These are phyloP conservation scores for Hormaphis cornu DNA, from an alignment of 1,140 invertebrate species.

Conservation along the genomic window DNA sequence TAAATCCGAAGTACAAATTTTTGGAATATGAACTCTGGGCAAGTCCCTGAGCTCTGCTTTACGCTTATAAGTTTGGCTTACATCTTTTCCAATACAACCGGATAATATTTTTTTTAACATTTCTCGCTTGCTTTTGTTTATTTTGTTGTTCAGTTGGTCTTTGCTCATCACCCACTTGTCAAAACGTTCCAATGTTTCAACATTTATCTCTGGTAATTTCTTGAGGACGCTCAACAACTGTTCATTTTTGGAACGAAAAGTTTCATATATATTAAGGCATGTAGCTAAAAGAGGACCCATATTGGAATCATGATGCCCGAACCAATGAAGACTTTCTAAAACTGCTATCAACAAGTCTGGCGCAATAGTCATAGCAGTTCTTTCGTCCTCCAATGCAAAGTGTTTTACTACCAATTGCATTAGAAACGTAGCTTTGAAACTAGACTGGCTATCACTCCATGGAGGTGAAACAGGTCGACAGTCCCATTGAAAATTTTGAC, in stretches of 20 bases:
- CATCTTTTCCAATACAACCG: constrained; percentile 66
- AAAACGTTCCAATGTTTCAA: constrained; percentile 23
- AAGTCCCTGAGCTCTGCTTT: constrained; percentile 75
- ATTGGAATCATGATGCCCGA: constrained; percentile 23
- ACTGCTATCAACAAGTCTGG: constrained; percentile 17
- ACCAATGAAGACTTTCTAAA: constrained; percentile 28
- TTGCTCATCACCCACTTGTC: constrained; percentile 15
- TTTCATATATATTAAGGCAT: constrained; percentile 10
- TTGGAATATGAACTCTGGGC: constrained; percentile 52
- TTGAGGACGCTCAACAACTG: constrained; percentile 2
- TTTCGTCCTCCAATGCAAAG: constrained; percentile 5
- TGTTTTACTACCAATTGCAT: constrained; percentile 4
- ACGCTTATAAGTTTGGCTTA: constrained; percentile 75
- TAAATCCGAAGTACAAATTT: constrained; percentile 39
- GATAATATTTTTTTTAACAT: constrained; percentile 79
- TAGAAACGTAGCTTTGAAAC: constrained; percentile 1
- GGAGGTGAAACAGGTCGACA: background rate
- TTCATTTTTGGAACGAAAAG: constrained; percentile 19
- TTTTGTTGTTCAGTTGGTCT: constrained; percentile 47
- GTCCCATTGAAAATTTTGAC: constrained; percentile 26
- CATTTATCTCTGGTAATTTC: constrained; percentile 17
- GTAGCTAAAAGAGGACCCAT: constrained; percentile 17
- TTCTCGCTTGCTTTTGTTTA: constrained; percentile 82
- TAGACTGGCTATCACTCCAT: constrained; percentile 20
- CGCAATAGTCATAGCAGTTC: constrained; percentile 17